Conservation (phyloP, 1,140 invertebrate genomes). For the Drosophila insularis region DNA sequence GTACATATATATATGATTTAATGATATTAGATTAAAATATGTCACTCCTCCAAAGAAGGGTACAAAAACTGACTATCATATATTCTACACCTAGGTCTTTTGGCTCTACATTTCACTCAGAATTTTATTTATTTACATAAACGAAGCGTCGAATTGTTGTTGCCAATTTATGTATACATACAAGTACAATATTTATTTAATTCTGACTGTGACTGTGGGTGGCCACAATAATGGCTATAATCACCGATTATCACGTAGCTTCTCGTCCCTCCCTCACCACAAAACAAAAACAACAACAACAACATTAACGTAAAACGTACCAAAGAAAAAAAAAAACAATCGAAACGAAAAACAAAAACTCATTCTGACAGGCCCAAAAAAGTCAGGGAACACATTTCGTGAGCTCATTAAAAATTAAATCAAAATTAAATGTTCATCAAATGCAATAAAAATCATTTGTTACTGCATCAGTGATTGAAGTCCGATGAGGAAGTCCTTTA, state of each 20-base stretch:
- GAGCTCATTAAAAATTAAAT: constrained; percentile 72
- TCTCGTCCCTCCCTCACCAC: background rate
- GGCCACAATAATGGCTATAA: constrained; percentile 65
- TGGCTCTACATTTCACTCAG: background rate
- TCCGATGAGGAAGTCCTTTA: constrained; percentile 4
- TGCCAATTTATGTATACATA: constrained; percentile 4
- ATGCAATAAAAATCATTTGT: constrained; percentile 63
- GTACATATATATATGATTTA: no score
- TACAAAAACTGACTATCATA: background rate
- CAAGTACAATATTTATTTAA: constrained; percentile 2
- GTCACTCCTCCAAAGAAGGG: background rate
- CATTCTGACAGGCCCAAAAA: constrained; percentile 37
- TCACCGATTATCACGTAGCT: constrained; percentile 66
- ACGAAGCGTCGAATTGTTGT: constrained; percentile 35
- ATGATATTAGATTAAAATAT: no score
- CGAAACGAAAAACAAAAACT: constrained; percentile 20
- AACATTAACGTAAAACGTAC: background rate
- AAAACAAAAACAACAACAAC: constrained; percentile 20
- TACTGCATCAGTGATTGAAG: background rate
- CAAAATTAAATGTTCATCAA: constrained; percentile 74
- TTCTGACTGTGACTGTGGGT: constrained; percentile 44
- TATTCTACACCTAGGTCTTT: background rate
- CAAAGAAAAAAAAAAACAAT: background rate
- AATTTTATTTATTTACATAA: constrained; percentile 30
- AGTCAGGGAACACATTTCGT: constrained; percentile 1